These are phyloP conservation scores for Xyrichtys novacula DNA, from an alignment of 2,797 vertebrate genomes.

Conservation along the genomic window DNA sequence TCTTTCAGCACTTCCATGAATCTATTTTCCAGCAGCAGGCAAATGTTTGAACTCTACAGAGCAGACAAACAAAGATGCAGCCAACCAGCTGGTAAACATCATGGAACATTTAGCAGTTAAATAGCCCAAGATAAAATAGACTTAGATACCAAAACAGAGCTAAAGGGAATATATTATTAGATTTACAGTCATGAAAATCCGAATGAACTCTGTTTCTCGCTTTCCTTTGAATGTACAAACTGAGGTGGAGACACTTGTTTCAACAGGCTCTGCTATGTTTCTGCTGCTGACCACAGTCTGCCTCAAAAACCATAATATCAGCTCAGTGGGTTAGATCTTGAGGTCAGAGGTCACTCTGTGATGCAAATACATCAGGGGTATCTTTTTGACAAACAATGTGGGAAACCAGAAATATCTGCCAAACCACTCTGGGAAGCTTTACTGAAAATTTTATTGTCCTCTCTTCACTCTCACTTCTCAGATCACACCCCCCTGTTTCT, in stretches of 20 bases:
- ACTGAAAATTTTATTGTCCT: neutral
- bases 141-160: neutral
- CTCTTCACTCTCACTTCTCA: neutral
- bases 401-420: neutral
- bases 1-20: neutral
- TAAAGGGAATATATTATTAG: neutral
- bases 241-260: neutral
- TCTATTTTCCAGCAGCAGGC: neutral
- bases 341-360: neutral
- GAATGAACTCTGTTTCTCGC: neutral
- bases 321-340: neutral
- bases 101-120: neutral
- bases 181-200: neutral
- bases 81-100: neutral
- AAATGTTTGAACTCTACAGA: neutral
- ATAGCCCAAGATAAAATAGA: neutral
- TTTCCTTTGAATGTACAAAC: neutral
- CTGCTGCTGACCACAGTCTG: neutral
- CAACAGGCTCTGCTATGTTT: neutral
- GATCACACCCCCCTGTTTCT: neutral
- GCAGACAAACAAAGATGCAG: no score
- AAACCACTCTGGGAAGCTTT: neutral
- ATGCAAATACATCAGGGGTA: neutral
- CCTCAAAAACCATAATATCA: neutral
- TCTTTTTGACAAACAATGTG: neutral